These are phyloP conservation scores for Diprion similis DNA, from an alignment of 1,140 invertebrate species.

Conservation along the genomic window DNA sequence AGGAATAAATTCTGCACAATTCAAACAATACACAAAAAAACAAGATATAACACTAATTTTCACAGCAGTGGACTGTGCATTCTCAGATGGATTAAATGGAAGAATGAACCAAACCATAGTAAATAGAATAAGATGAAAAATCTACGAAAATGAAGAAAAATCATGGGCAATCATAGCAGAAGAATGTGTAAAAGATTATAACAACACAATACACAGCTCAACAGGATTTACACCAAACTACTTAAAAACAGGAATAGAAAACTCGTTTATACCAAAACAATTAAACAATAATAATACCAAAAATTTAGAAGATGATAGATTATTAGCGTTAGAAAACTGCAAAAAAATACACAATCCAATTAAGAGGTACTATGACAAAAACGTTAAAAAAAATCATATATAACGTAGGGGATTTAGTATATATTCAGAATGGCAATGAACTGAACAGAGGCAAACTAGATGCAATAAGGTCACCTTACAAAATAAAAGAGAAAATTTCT, in stretches of 20 bases:
- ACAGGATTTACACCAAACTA: conserved; percentile 24
- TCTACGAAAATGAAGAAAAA: conserved; percentile 23
- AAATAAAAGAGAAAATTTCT: conserved; percentile 2
- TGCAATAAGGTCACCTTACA: background rate
- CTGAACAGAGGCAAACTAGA: conserved; percentile 13
- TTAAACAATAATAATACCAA: conserved; percentile 4
- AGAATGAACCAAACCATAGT: conserved; percentile 23
- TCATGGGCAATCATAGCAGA: conserved; percentile 24
- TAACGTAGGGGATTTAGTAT: conserved; percentile 10
- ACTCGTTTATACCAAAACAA: conserved; percentile 4
- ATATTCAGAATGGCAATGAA: background rate
- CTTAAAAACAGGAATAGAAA: conserved; percentile 22
- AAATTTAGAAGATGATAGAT: conserved; percentile 11
- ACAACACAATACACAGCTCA: conserved; percentile 20
- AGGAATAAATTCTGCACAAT: conserved; percentile 12
- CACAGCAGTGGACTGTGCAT: conserved; percentile 17
- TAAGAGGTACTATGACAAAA: conserved; percentile 3
- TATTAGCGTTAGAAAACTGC: conserved; percentile 16
- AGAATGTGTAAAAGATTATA: conserved; percentile 26
- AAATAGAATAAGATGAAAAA: conserved; percentile 27
- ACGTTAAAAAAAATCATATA: background rate
- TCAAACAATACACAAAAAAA: background rate
- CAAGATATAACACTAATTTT: conserved; percentile 6
- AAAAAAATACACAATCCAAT: conserved; percentile 15
- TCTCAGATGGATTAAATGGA: conserved; percentile 25